Evolutionary conservation across 2,113 vertebrate genomes (phyloP).

Genomic region (Zosterops pallidus): DNA sequence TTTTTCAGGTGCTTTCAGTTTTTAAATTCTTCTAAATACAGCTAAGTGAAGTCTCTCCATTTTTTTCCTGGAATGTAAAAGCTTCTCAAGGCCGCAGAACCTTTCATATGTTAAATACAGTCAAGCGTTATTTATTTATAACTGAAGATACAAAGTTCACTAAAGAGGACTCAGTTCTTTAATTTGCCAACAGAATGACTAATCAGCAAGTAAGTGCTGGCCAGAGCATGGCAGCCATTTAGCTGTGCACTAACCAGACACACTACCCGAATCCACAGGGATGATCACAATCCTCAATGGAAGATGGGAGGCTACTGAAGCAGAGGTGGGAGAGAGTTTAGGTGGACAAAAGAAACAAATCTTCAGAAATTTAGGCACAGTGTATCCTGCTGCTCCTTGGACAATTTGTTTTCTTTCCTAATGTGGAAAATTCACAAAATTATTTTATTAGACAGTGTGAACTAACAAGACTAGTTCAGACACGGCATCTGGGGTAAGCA

Average conservation of each 20-base stretch:
- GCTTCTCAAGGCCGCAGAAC: not conserved
- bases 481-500: accelerated
- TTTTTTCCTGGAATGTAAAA: not conserved
- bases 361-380: not conserved
- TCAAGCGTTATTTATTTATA: not conserved
- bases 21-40: not conserved
- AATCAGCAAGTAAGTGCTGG: not conserved
- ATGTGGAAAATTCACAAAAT: not conserved
- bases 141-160: not conserved
- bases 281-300: not conserved
- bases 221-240: not conserved
- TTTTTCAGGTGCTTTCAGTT: not conserved
- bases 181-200: not conserved
- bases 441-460: not conserved
- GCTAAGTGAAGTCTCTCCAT: not conserved
- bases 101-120: not conserved
- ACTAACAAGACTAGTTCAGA: not conserved
- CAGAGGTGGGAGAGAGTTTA: not conserved
- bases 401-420: not conserved
- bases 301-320: not conserved
- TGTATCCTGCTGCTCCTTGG: not conserved
- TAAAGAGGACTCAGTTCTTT: not conserved
- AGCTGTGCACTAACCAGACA: not conserved
- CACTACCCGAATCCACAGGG: not conserved
- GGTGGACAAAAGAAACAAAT: not conserved